A percentile compares a stretch with the other conserved stretches of the same genome.
These are phyloP conservation scores for Isaurus tuberculatus DNA, from an alignment of 92 coral and sea anemone genomes.

Conservation along the genomic window DNA sequence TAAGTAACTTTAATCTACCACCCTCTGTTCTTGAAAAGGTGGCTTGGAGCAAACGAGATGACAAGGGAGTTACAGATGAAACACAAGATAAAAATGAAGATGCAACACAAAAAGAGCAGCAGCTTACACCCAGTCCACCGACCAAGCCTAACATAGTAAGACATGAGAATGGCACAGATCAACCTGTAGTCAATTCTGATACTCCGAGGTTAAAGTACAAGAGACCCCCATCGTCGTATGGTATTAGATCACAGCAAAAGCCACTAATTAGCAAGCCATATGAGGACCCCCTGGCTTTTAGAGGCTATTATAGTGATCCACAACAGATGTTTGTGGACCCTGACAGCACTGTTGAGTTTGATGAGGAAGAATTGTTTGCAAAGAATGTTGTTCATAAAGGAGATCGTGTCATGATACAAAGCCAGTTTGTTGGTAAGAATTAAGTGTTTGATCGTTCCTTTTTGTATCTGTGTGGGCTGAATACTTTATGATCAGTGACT, in stretches of 20 bases:
- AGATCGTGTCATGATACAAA: constrained; percentile 91
- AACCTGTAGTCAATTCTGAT: neutral
- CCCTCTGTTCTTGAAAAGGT: neutral
- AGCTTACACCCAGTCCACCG: constrained; percentile 32
- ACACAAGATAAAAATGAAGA: neutral
- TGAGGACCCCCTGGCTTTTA: constrained; percentile 43
- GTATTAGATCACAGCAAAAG: constrained; percentile 75
- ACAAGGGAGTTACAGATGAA: neutral
- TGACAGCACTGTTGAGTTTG: constrained; percentile 62
- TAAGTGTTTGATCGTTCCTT: neutral
- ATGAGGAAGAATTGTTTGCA: constrained; percentile 83
- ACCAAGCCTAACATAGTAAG: constrained; percentile 29
- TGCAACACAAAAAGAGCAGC: neutral
- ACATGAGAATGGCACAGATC: constrained; percentile 12
- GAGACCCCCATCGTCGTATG: constrained; percentile 92
- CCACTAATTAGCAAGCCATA: constrained; percentile 35
- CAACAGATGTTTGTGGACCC: constrained; percentile 49
- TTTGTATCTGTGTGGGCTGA: neutral
- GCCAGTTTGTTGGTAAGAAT: constrained; percentile 77
- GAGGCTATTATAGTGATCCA: constrained; percentile 69
- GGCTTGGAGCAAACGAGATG: constrained; percentile 19
- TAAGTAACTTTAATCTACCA: neutral
- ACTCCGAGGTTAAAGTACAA: constrained; percentile 52
- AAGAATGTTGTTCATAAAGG: constrained; percentile 86
- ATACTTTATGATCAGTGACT: too few relatives aligned